Base-by-base conservation (phyloP, 37 sponge, comb jelly and placozoan species). In the Bolinopsis microptera region DNA sequence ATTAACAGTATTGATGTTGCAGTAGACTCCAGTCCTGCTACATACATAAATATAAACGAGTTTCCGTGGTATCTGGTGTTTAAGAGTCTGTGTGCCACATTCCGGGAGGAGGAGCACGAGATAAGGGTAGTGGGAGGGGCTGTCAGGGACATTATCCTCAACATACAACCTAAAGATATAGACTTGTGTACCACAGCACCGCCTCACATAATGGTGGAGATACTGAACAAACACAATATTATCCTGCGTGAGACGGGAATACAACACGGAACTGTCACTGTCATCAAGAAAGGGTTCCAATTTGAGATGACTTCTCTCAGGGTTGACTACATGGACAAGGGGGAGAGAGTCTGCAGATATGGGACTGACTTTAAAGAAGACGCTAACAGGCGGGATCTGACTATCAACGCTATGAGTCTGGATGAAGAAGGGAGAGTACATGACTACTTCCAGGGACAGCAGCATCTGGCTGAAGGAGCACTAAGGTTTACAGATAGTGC, bases 401-500 rank as follows among this genome's bases (percentile, higher is more conserved):
- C 90, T 21, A 86, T 86, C 0, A 86, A 86, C 28, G 41, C 90
- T 21, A 86, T 86, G 90, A 86, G 90, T 39, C 22, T 86, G 8
- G 90, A 86, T 23, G 28, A 36, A 1, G 90, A 86, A 22, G 90
- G 90, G 2, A 38, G 3, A 30, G 16, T 86, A 26, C 24, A 39
- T 30, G 90, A 86, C 31, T 86, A 86, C 90, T 34, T 36, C 61
- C 30, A 23, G 27, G 90, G 90, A 3, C n/a, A 26, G 30, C 38
- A 86, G 90, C 61, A 86, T 48, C 48, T 86, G 3, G 28, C 40
- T 25, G 61, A 38, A 35, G 28, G 90, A 26, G 27, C 26, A 21
- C 90, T 86, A 0, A 28, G 90, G 90, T 86, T 86, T 38, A 38
- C 36, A n/a, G 61, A 86, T 27, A 86, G 61, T 40, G 90, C 90